Evolutionary conservation across 2,888 invertebrate species (phyloP), one percentile per base, ranked within the genome.

Genomic region (Ecdyonurus torrentis): DNA sequence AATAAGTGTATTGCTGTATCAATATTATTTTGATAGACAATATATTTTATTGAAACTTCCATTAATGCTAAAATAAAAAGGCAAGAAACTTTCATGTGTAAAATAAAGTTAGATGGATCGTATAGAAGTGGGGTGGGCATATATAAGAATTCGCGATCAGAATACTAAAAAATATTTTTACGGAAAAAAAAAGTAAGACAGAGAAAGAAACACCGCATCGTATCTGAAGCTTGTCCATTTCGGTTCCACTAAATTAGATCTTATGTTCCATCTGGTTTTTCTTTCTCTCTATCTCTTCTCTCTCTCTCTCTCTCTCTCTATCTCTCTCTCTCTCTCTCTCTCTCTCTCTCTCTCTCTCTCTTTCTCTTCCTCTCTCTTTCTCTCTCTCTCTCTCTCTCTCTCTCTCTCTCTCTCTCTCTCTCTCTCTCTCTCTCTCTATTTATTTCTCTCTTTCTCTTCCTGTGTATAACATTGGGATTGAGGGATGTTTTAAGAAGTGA

Each of bases 161-260:
- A 37, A 37, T 37, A 37, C 37, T 37, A 37, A 37, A 37, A 37
- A n/a, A n/a, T n/a, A 37, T 37, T 5, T 37, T 10, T 37, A 37
- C 15, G 15, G 15, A 37, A 37, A 37, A 15, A 37, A 37, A 37
- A 10, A 37, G 37, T 10, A 37, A 23, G 61, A 23, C 19, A 59
- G 22, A 58, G 22, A 59, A 59, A 10, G 10, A 58, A 58, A 58
- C 58, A 19, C 58, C 19, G 25, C 23, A 25, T 25, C 24, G 25
- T 25, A 59, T 25, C 18, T 25, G 15, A 59, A 59, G 25, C 63
- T 60, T 63, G 65, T 65, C 64, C 66, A 65, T 66, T 66, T 65
- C 66, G 64, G 67, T 67, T 67, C 67, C 67, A 66, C 61, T 67
- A 66, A 67, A 67, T 67, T 67, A 67, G 66, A 67, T 67, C 66